Conservation (phyloP, 2,797 vertebrate species). For the Sebastes alutus region DNA sequence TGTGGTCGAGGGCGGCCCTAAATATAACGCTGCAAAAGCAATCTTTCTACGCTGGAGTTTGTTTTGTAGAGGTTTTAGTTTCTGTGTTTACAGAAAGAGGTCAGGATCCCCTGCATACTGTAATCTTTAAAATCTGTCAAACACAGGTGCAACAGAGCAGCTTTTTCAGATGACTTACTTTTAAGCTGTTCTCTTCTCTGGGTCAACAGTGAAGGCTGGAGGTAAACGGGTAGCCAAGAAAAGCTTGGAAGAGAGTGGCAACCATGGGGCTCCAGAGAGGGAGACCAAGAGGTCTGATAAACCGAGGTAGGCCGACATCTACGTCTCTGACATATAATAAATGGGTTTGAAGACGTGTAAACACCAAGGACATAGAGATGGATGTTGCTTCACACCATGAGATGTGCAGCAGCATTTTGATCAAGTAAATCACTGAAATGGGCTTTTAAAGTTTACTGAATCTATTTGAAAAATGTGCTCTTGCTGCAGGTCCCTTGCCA, state of each 20-base stretch:
- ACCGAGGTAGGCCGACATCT: constrained; percentile 75
- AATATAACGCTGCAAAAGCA: background rate
- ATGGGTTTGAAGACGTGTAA: background rate
- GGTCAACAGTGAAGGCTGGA: constrained; percentile 88
- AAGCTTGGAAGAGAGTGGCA: constrained; percentile 77
- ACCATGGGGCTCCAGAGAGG: constrained; percentile 79
- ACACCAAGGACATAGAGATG: background rate
- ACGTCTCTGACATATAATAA: background rate
- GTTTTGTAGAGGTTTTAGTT: background rate
- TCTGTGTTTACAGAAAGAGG: background rate
- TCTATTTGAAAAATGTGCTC: background rate
- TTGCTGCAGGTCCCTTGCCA: constrained; percentile 69
- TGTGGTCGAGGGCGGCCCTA: too few species aligned
- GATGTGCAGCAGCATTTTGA: background rate
- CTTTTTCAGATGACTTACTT: background rate
- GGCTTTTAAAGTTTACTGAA: background rate
- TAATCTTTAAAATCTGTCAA: background rate
- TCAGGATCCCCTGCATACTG: background rate
- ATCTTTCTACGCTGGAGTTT: background rate
- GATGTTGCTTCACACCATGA: background rate
- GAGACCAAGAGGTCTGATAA: constrained; percentile 85
- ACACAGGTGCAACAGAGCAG: background rate
- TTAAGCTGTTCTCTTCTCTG: background rate
- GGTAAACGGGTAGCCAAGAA: constrained; percentile 91
- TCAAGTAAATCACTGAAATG: background rate